Conservation (phyloP, 2,113 vertebrate genomes). For the Carassius carassius region DNA sequence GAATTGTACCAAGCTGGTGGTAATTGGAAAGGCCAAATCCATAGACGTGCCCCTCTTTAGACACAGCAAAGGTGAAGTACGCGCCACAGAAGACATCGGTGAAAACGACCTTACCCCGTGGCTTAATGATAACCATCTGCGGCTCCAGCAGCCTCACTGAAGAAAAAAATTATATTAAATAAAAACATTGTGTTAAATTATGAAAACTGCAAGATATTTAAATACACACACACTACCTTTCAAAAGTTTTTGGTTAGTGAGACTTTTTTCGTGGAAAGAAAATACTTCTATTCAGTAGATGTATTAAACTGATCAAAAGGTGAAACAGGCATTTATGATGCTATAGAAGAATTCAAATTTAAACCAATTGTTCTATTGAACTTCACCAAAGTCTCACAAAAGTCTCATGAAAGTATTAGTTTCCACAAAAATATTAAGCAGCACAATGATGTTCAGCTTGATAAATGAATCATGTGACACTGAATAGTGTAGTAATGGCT, state of each 20-base stretch:
- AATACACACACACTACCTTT: no score
- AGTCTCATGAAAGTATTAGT: no score
- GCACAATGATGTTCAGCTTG: not conserved
- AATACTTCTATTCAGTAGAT: not conserved
- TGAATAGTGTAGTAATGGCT: not conserved
- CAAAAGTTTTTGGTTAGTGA: no score
- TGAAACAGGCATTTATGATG: no score
- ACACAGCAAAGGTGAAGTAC: constrained; percentile 90
- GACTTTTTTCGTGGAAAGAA: no score
- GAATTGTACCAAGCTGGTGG: constrained; percentile 86
- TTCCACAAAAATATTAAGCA: not conserved
- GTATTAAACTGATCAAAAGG: no score
- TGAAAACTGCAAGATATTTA: no score
- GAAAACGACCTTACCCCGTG: constrained; percentile 79
- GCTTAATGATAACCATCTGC: constrained; percentile 79
- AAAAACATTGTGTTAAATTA: no score
- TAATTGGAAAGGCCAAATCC: constrained; percentile 98
- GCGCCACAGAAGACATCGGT: constrained; percentile 90
- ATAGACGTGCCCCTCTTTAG: constrained; percentile 86
- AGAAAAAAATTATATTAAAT: not conserved
- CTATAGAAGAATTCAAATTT: no score
- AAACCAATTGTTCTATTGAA: no score
- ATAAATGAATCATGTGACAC: not conserved
- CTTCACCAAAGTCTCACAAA: no score
- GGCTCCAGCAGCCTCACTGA: constrained; percentile 86